Base-by-base conservation (phyloP, 2,113 vertebrate genomes). In the Dicerorhinus sumatrensis region DNA sequence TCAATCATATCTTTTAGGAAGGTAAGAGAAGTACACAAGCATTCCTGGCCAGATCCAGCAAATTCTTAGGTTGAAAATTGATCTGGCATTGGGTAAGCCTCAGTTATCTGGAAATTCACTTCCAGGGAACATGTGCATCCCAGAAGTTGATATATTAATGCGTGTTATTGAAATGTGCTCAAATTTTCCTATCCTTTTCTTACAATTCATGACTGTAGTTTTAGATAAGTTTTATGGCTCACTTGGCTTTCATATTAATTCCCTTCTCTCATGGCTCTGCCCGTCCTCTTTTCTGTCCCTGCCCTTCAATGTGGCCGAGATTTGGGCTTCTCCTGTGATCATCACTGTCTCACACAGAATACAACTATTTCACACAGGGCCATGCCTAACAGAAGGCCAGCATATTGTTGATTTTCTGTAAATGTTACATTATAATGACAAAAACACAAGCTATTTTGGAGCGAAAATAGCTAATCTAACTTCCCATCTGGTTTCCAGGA, bases 401-500 rank as follows among this genome's bases (percentile, higher is more conserved):
- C 88, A 96, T 94, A 93, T 91, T 94, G 92, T 91, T 51, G 84
- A 31, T 8, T 91, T 95, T 93, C 96, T 91, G 65, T 69, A 95
- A 95, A 94, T 93, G 96, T 60, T 91, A 65, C 92, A 67, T 89
- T 88, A 85, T 96, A 92, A 97, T 95, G 95, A 96, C 65, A 98
- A 98, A 98, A 98, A 77, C 94, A 97, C 83, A 94, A 84, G 90
- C 51, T 96, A 96, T 88, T 97, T 97, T 96, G 92, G 92, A 96
- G 91, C 88, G 94, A 98, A 97, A 97, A 89, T 51, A 96, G 67
- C 93, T 95, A 72, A 95, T 94, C 96, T 94, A 14, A 83, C 84
- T 91, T 96, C 90, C 94, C 96, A 97, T 96, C 92, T 98, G 97
- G 92, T 85, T 97, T 96, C 90, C 96, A 81, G 94, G 97, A 97